These are phyloP conservation scores for Blastobasis lacticolella DNA, from an alignment of 2,888 invertebrate species.

Conservation along the genomic window DNA sequence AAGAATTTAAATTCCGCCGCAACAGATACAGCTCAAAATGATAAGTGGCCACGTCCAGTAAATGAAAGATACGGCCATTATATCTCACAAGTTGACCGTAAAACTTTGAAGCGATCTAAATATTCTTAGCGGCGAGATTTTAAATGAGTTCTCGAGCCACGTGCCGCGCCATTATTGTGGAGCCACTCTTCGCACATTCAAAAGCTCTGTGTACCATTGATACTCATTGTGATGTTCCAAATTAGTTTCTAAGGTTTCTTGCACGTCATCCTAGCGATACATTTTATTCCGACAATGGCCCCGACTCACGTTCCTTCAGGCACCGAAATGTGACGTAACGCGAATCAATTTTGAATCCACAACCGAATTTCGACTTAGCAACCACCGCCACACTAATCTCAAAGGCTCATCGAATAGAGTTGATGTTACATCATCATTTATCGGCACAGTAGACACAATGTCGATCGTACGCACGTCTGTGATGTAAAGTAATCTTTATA, in stretches of 20 bases:
- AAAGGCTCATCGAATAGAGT: conserved; percentile 42
- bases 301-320: conserved; percentile 62
- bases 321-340: conserved; percentile 48
- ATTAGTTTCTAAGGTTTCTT: conserved; percentile 69
- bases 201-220: conserved; percentile 64
- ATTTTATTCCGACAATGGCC: conserved; percentile 67
- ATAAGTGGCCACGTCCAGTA: no score
- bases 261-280: conserved; percentile 66
- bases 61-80: no score
- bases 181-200: conserved; percentile 53
- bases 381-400: conserved; percentile 38
- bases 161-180: conserved; percentile 50
- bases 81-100: no score
- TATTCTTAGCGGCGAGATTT: neutral
- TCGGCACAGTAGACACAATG: conserved; percentile 38
- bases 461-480: conserved; percentile 27
- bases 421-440: conserved; percentile 43
- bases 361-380: conserved; percentile 29
- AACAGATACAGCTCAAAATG: no score
- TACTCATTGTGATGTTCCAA: conserved; percentile 69
- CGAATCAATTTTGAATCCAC: conserved; percentile 44
- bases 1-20: no score
- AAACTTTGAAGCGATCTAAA: neutral
- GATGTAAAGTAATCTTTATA: conserved; percentile 16
- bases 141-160: conserved; percentile 21